Conservation (phyloP, 2,888 invertebrate genomes). For the Lithodes maja region DNA sequence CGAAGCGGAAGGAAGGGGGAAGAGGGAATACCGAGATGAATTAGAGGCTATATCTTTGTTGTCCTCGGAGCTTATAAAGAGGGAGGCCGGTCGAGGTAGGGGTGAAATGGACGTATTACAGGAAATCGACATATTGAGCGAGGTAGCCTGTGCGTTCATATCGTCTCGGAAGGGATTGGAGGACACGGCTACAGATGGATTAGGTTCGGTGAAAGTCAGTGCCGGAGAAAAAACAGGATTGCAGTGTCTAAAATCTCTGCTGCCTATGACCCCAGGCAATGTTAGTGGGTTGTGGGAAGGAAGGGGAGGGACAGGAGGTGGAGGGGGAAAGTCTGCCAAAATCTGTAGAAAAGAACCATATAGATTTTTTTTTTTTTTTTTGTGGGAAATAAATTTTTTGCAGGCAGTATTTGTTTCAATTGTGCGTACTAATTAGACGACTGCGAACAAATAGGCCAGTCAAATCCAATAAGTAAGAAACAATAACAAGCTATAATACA, state of each 20-base stretch:
- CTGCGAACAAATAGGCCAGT: no score
- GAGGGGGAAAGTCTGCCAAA: constrained; percentile 45
- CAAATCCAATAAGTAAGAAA: no score
- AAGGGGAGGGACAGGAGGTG: constrained; percentile 55
- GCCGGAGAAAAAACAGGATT: constrained; percentile 28
- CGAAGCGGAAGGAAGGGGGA: constrained; percentile 34
- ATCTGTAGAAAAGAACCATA: constrained; percentile 47
- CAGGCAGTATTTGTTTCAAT: neutral
- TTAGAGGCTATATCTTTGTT: constrained; percentile 4
- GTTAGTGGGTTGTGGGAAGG: constrained; percentile 21
- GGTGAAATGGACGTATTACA: neutral
- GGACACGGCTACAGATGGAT: neutral
- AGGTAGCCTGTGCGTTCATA: neutral
- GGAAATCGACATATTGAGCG: neutral
- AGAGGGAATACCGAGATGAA: constrained; percentile 41
- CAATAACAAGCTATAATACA: no score
- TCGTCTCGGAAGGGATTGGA: constrained; percentile 45
- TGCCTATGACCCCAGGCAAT: neutral
- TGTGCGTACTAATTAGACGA: no score
- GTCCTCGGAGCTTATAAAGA: constrained; percentile 31
- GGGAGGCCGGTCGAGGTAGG: constrained; percentile 35
- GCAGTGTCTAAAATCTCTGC: constrained; percentile 33
- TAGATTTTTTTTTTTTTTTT: neutral
- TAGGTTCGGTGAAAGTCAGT: neutral
- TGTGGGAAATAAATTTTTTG: neutral